phyloP scores from a whole-genome alignment of 2,888 invertebrate species.

The Drosophila mettleri region DNA sequence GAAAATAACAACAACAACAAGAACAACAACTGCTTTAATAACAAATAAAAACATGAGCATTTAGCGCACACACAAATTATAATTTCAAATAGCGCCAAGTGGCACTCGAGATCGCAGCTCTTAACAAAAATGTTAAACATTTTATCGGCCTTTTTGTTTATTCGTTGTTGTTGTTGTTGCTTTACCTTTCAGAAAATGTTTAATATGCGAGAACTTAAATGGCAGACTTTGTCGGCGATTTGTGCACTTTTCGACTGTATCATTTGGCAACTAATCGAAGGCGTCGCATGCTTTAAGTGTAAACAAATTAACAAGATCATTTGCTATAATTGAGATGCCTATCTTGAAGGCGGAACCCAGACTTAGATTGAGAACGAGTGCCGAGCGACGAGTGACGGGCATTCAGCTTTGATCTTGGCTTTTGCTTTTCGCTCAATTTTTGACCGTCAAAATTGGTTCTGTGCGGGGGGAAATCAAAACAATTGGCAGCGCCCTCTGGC shows the following conservation, averaged over 20 bases:
- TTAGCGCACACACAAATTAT: slow-evolving; percentile 76
- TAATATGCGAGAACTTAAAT: slow-evolving; percentile 66
- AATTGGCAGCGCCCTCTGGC: slow-evolving; percentile 62
- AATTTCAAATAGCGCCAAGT: slow-evolving; percentile 77
- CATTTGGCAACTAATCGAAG: slow-evolving; percentile 59
- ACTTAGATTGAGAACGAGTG: slow-evolving; percentile 38
- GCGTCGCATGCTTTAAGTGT: slow-evolving; percentile 59
- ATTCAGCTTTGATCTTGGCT: slow-evolving; percentile 52
- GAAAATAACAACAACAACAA: slow-evolving; percentile 33
- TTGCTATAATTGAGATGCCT: slow-evolving; percentile 69
- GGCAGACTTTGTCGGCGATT: slow-evolving; percentile 69
- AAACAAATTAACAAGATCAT: slow-evolving; percentile 81
- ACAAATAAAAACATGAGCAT: slow-evolving; percentile 63
- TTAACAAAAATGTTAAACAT: slow-evolving; percentile 72
- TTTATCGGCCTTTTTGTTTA: slow-evolving; percentile 58
- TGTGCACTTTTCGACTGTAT: slow-evolving; percentile 49
- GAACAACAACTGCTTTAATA: slow-evolving; percentile 37
- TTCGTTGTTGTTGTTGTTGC: slow-evolving; percentile 35
- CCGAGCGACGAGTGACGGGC: slow-evolving; percentile 9
- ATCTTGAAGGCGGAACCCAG: slow-evolving; percentile 65
- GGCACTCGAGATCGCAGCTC: slow-evolving; percentile 69
- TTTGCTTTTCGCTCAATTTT: slow-evolving; percentile 8
- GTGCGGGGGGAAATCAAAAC: slow-evolving; percentile 30
- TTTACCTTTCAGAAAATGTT: slow-evolving; percentile 19
- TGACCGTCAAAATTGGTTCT: slow-evolving; percentile 41